A percentile compares a stretch with the other conserved stretches of the same genome.
Conservation (phyloP, 2,113 vertebrate genomes). For the Pluvialis apricaria region DNA sequence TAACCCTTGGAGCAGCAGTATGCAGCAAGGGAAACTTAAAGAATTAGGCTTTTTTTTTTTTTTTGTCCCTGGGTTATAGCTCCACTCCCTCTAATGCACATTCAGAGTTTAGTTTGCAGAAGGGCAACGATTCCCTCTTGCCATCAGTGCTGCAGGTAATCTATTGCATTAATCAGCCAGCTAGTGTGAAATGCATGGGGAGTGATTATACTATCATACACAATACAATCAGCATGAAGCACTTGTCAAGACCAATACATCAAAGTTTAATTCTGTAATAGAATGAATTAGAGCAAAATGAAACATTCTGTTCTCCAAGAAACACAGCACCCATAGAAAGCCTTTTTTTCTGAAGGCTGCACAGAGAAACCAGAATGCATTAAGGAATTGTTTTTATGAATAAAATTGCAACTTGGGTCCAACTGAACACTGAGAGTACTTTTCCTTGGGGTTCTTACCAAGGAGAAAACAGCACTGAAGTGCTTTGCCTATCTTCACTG, state of each 20-base stretch:
- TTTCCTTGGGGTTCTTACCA: not conserved
- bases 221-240: slow-evolving; percentile 76
- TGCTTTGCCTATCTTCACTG: not conserved
- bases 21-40: not conserved
- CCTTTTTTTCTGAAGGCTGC: not conserved
- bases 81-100: not conserved
- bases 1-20: not conserved
- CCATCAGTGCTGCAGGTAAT: slow-evolving; percentile 73
- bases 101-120: slow-evolving; percentile 10
- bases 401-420: slow-evolving; percentile 18
- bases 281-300: slow-evolving; percentile 79
- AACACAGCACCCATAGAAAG: slow-evolving; percentile 41
- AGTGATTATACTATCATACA: slow-evolving; percentile 82
- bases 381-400: slow-evolving; percentile 43
- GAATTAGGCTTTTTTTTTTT: not conserved
- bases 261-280: slow-evolving; percentile 80
- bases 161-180: slow-evolving; percentile 76
- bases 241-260: slow-evolving; percentile 82
- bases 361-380: not conserved
- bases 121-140: slow-evolving; percentile 53
- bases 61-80: not conserved
- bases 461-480: not conserved
- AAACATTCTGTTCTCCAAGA: slow-evolving; percentile 73
- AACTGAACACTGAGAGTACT: not conserved
- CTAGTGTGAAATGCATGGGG: slow-evolving; percentile 75